These are phyloP conservation scores for Pseudorhiza aurosa DNA, from an alignment of 30 jellyfish, hydroid and myxozoan genomes.

Conservation along the genomic window DNA sequence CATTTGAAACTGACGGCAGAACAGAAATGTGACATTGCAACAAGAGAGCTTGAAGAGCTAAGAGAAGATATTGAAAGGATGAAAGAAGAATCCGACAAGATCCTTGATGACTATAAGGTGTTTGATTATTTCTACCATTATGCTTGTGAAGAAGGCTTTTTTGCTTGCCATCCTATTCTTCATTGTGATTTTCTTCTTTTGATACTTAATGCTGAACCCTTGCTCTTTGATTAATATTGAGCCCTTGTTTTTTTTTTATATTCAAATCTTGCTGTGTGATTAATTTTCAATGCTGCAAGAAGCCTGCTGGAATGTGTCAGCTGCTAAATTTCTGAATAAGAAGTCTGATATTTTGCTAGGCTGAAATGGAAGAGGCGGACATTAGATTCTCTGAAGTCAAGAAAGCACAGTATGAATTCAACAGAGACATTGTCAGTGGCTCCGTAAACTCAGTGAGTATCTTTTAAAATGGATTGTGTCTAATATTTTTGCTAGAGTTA, in stretches of 20 bases:
- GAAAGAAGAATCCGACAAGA: conserved; percentile 83
- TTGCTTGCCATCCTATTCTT: too few relatives aligned
- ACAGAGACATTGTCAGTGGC: conserved; percentile 85
- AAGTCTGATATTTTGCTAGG: conserved; percentile 66
- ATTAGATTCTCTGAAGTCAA: conserved; percentile 84
- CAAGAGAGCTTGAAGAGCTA: conserved; percentile 93
- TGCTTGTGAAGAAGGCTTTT: too few relatives aligned
- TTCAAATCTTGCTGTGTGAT: too few relatives aligned
- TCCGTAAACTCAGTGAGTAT: conserved; percentile 81
- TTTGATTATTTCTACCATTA: too few relatives aligned
- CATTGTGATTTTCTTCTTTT: too few relatives aligned
- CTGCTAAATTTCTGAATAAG: too few relatives aligned
- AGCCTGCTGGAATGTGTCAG: too few relatives aligned
- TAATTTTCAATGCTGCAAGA: too few relatives aligned
- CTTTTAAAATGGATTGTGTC: background rate
- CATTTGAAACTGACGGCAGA: conserved; percentile 85
- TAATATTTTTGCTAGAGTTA: too few relatives aligned
- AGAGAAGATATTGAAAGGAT: conserved; percentile 82
- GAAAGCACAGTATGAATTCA: conserved; percentile 90
- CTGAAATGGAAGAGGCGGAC: conserved; percentile 96
- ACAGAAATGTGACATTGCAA: conserved; percentile 98
- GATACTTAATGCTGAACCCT: too few relatives aligned
- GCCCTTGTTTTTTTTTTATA: too few relatives aligned
- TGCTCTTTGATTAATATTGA: too few relatives aligned
- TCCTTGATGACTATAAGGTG: conserved; percentile 85